Conservation (phyloP, 37 sponge, comb jelly and placozoan species). For the Diacarnus erythraeanus region DNA sequence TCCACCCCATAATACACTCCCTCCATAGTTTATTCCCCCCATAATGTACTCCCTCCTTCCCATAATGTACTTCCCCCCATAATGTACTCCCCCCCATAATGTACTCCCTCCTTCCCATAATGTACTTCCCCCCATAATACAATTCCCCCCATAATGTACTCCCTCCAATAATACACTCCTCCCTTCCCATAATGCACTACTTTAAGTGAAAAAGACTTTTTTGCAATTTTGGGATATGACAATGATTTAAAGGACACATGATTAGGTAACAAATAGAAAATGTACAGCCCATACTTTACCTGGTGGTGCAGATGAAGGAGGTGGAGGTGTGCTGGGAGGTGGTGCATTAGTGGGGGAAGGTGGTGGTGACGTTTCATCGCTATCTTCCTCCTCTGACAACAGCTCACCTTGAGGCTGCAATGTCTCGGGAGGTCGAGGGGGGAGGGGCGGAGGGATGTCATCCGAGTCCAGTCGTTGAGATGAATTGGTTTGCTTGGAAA, state of each 20-base stretch:
- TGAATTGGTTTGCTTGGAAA: slow-evolving; percentile 16
- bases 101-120: no score
- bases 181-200: background rate
- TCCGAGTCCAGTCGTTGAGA: slow-evolving; percentile 29
- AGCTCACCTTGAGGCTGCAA: background rate
- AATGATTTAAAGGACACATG: background rate
- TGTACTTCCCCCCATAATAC: no score
- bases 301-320: background rate
- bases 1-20: no score
- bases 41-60: no score
- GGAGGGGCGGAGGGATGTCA: slow-evolving; percentile 66
- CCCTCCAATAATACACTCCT: no score
- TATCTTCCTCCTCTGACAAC: background rate
- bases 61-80: no score
- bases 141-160: no score
- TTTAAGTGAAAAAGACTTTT: background rate
- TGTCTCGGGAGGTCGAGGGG: slow-evolving; percentile 63
- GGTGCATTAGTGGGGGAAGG: slow-evolving; percentile 38
- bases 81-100: no score
- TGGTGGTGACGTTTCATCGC: slow-evolving; percentile 5
- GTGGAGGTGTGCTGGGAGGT: slow-evolving; percentile 3
- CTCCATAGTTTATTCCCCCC: no score
- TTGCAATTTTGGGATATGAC: background rate
- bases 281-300: background rate
- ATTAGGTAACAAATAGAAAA: background rate